Evolutionary conservation across 2,888 invertebrate genomes (phyloP), one percentile per base, ranked within the genome.

Genomic region (Craniophora ligustri): DNA sequence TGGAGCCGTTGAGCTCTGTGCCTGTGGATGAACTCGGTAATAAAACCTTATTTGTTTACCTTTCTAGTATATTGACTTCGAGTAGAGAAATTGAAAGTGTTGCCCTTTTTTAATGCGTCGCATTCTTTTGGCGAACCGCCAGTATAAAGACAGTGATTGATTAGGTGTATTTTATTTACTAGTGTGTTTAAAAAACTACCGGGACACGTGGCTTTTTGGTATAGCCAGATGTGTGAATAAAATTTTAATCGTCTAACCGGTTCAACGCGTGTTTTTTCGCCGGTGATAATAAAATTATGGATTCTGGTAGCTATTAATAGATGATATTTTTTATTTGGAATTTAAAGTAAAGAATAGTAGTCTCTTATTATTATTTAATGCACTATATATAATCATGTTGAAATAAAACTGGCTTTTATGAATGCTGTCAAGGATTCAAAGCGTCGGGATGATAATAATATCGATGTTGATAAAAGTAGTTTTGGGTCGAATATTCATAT

Each of bases 21-120:
- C 57, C 71, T n/a, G 72, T 67, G 13, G 78, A 79, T 35, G 78
- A 78, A 15, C 46, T 71, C 13, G 73, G 73, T 73, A 66, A n/a
- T n/a, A n/a, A 51, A 34, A 47, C 39, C 16, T 45, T 39, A 44
- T 67, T 60, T 69, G 57, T 60, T 67, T 69, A 61, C 32, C 7
- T n/a, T 23, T 5, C 5, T 3, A 7, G 42, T 32, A 1, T 67
- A 38, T 49, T 62, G 48, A 64, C 66, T 62, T 28, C 5, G 2
- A 13, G 11, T 15, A 31, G 14, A 10, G 41, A 62, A 53, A 67
- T 47, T 18, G 66, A 65, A 60, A 65, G 66, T 60, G 31, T n/a
- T 18, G 46, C 21, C 3, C 0, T 28, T 4, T 8, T n/a, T 13
- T 38, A 5, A 14, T 14, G 10, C 11, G 7, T 1, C 28, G 7